Evolutionary conservation across 2,888 invertebrate species (phyloP), one percentile per base, ranked within the genome.

Genomic region (Phoronis australis): DNA sequence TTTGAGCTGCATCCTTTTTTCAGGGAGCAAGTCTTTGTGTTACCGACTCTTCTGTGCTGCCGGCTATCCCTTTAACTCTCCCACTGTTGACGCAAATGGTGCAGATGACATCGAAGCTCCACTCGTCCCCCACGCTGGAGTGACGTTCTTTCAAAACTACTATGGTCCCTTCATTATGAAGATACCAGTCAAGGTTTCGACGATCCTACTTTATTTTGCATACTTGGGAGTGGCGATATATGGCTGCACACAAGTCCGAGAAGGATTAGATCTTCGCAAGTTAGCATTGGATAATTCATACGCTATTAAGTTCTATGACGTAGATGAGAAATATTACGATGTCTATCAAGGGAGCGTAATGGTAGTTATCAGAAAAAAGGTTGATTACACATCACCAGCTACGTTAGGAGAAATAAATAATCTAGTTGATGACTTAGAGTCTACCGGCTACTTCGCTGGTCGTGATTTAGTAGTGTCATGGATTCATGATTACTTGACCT

Each of bases 391-490:
- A 15, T 9, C 9, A 12, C 9, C 9, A 12, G 15, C 31, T 15
- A 15, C 15, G 15, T 15, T 12, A 31, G 15, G 9, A 31, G 31
- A 31, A 31, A 9, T 31, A 15, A 12, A 12, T 31, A 9, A 31
- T 31, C 15, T 31, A 31, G 15, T 31, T 12, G 15, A 31, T 12
- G 9, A 9, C 15, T 31, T 31, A 12, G 31, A 31, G 31, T 9
- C 9, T 31, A 59, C n/a, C 47, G 95, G 74, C 83, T 20, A 15
- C 9, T 58, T 52, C 31, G n/a, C n/a, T n/a, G n/a, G n/a, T n/a
- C n/a, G n/a, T n/a, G n/a, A n/a, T n/a, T n/a, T n/a, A n/a, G n/a
- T n/a, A n/a, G n/a, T n/a, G n/a, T n/a, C n/a, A n/a, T 58, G 58
- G 58, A 45, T 56, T 15, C 37, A 35, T 1, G 45, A 46, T 12